Evolutionary conservation across 1,140 invertebrate genomes (phyloP).

Genomic region (Nasonia vitripennis): DNA sequence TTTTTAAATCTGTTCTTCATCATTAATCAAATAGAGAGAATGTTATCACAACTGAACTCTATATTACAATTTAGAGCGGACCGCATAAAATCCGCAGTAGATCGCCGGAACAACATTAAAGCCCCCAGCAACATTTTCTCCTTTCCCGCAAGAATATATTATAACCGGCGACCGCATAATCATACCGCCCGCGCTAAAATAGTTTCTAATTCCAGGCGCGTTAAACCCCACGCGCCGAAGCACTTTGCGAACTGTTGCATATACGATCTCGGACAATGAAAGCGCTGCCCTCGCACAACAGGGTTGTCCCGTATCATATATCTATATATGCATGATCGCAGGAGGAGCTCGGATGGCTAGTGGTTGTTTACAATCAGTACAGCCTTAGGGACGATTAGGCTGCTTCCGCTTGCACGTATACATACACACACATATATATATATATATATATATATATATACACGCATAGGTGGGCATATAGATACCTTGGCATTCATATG

Average conservation of each 20-base stretch:
- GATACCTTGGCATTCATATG: background rate
- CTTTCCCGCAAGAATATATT: background rate
- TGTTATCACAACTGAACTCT: no score
- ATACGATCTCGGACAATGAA: background rate
- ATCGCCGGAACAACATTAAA: no score
- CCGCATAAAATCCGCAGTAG: background rate
- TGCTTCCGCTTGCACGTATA: constrained; percentile 48
- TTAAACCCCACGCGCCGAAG: background rate
- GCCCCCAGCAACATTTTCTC: background rate
- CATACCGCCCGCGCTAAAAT: background rate
- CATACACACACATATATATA: background rate
- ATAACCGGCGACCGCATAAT: background rate
- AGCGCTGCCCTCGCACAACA: background rate
- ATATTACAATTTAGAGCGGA: no score
- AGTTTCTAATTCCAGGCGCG: background rate
- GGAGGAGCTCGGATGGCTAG: background rate
- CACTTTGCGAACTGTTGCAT: background rate
- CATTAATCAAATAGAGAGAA: background rate
- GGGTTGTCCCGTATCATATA: background rate
- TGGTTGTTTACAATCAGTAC: constrained; percentile 8
- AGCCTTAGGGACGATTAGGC: constrained; percentile 20
- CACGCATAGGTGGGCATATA: background rate
- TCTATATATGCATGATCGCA: background rate
- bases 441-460: no score
- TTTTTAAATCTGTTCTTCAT: background rate